phyloP scores from a whole-genome alignment of 2,113 vertebrate genomes.

The Grus americana region DNA sequence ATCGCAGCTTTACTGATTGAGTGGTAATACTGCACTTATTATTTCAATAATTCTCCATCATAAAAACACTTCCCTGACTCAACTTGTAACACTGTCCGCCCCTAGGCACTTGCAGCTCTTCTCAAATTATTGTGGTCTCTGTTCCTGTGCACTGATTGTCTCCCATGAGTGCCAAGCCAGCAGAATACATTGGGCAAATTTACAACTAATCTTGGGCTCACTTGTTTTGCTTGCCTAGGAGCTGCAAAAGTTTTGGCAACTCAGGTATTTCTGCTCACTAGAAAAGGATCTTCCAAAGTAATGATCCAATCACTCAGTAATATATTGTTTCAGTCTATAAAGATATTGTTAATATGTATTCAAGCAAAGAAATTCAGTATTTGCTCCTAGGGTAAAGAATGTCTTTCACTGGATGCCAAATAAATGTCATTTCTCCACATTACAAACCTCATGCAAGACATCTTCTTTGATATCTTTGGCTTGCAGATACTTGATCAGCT shows the following conservation, averaged over 20 bases:
- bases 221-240: neutral
- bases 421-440: neutral
- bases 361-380: neutral
- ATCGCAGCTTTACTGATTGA: neutral
- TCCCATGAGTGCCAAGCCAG: neutral
- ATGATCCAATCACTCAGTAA: neutral
- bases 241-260: neutral
- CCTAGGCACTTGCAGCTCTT: neutral
- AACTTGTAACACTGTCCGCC: neutral
- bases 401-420: neutral
- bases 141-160: neutral
- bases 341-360: neutral
- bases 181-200: neutral
- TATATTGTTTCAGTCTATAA: neutral
- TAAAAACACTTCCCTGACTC: neutral
- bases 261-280: neutral
- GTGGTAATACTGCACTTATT: neutral
- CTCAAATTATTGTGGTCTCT: neutral
- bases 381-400: neutral
- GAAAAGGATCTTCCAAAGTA: neutral
- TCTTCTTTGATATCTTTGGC: neutral
- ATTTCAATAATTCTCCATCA: neutral
- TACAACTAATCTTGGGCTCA: neutral
- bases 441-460: neutral
- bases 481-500: neutral